Percentiles rank a stretch among this genome's conserved stretches.
Conservation (phyloP, 2,113 vertebrate genomes). For the Eretmochelys imbricata region DNA sequence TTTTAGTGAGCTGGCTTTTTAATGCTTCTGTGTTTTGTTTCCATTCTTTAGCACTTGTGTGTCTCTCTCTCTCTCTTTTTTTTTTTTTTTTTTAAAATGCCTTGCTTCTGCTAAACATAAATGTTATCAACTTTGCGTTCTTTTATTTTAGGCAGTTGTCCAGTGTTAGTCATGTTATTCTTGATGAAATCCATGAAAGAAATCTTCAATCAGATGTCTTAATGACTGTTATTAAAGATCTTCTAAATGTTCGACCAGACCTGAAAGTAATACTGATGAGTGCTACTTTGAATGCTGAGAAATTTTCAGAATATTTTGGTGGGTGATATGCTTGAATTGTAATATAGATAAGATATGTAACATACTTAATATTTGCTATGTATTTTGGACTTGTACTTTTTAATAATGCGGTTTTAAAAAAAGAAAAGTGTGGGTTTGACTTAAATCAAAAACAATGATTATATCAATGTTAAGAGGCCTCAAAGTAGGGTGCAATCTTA, state of each 20-base stretch:
- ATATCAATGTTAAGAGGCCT: neutral
- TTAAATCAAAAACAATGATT: neutral
- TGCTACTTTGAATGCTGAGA: conserved; percentile 95
- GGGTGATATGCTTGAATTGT: conserved; percentile 43
- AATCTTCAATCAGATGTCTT: conserved; percentile 97
- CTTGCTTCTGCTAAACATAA: neutral
- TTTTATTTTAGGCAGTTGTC: conserved; percentile 83
- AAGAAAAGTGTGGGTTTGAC: neutral
- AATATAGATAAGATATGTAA: neutral
- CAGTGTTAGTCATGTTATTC: conserved; percentile 91
- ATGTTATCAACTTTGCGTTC: neutral
- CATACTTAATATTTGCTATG: neutral
- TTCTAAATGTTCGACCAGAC: conserved; percentile 85
- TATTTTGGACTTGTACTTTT: neutral
- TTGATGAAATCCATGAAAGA: conserved; percentile 97
- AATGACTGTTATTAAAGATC: conserved; percentile 92
- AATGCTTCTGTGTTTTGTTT: neutral
- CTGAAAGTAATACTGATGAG: conserved; percentile 96
- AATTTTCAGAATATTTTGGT: conserved; percentile 98
- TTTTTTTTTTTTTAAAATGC: neutral
- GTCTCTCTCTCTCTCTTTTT: neutral
- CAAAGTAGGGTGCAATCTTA: neutral
- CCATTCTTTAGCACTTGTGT: neutral
- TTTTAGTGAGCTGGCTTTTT: conserved; percentile 6
- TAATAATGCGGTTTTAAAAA: neutral